phyloP scores from a whole-genome alignment of 2,113 vertebrate genomes.

The Haemorhous mexicanus region DNA sequence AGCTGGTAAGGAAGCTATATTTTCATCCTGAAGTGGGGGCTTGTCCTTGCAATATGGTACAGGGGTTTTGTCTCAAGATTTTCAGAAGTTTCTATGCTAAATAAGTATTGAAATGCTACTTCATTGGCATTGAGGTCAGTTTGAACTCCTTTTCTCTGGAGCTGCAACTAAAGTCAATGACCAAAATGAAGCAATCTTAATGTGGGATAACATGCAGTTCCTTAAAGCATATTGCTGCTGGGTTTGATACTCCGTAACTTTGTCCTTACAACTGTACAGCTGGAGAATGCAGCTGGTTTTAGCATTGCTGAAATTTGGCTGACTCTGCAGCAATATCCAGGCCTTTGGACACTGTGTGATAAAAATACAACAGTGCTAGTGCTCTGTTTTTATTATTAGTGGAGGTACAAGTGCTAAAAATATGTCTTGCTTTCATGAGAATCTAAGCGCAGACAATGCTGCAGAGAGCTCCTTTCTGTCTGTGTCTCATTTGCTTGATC shows the following conservation, averaged over 20 bases:
- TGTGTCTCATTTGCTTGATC: background rate
- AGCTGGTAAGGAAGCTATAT: background rate
- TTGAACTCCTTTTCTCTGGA: background rate
- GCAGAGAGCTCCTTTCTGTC: background rate
- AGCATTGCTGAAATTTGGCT: conserved; percentile 15
- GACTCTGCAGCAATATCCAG: background rate
- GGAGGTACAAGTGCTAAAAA: conserved; percentile 21
- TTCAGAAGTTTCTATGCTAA: background rate
- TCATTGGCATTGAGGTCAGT: background rate
- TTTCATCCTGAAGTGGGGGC: background rate
- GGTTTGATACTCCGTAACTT: background rate
- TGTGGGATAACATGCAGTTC: background rate
- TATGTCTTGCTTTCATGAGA: background rate
- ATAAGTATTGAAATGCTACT: background rate
- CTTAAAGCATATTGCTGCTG: background rate
- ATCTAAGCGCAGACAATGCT: background rate
- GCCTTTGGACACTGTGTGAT: background rate
- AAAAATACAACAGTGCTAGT: background rate
- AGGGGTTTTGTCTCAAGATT: background rate
- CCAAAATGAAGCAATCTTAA: background rate
- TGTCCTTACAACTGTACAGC: background rate
- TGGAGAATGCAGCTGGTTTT: conserved; percentile 28
- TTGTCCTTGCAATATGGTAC: background rate
- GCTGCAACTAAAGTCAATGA: background rate
- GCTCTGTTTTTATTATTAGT: conserved; percentile 33